Percentiles rank a stretch among this genome's conserved stretches.
Conservation (phyloP, 1,140 invertebrate species). For the Steinernema feltiae region DNA sequence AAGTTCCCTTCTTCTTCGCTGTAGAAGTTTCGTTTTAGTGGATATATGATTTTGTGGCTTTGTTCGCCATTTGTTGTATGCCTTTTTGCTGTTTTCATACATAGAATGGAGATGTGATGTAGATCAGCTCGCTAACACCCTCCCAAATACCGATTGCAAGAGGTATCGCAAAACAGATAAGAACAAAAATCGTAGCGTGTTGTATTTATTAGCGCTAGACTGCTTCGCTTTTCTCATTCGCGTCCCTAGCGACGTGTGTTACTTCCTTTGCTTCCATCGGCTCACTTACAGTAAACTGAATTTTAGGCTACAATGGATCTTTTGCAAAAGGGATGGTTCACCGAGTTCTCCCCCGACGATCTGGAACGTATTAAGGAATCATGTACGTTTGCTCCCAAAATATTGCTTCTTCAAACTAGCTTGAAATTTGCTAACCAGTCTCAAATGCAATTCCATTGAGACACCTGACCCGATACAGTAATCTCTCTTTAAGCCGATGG, state of each 20-base stretch:
- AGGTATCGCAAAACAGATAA: neutral
- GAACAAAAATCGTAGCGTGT: neutral
- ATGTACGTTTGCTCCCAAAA: no score
- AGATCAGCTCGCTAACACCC: no score
- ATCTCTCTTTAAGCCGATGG: neutral
- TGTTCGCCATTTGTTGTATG: no score
- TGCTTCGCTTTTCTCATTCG: neutral
- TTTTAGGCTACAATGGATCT: slow-evolving; percentile 61
- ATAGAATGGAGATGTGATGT: no score
- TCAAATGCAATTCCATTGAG: neutral
- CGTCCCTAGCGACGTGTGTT: neutral
- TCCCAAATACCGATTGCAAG: no score
- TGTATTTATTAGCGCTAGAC: neutral
- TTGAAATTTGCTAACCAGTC: no score
- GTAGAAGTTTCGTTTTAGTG: no score
- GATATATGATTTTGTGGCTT: no score
- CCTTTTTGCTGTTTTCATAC: no score
- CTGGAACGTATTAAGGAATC: slow-evolving; percentile 39
- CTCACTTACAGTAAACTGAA: neutral
- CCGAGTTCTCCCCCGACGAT: slow-evolving; percentile 64
- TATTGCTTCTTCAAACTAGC: no score
- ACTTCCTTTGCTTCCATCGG: neutral
- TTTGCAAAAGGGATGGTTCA: slow-evolving; percentile 79
- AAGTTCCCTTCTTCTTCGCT: no score
- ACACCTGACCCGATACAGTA: neutral